These are phyloP conservation scores for Aphrocallistes beatrix DNA, from an alignment of 37 sponge, comb jelly and placozoan species.

Conservation along the genomic window DNA sequence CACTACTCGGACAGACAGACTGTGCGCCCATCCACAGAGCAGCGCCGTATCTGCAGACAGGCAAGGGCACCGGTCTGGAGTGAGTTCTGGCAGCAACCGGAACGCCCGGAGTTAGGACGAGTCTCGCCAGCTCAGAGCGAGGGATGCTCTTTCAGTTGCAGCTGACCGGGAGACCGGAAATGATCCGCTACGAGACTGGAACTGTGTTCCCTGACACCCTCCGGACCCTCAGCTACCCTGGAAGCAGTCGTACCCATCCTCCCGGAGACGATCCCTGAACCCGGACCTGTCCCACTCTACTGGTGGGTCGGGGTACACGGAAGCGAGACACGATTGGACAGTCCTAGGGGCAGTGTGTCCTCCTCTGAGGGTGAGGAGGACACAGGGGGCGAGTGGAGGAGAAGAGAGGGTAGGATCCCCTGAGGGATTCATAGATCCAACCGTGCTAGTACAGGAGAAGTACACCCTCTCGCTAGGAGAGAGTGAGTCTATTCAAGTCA, in stretches of 20 bases:
- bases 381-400: too few relatives aligned
- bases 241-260: conserved; percentile 25
- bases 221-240: conserved; percentile 27
- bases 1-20: conserved; percentile 52
- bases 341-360: background rate
- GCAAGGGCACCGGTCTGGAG: too few relatives aligned
- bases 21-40: conserved; percentile 51
- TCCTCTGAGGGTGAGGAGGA: conserved; percentile 22
- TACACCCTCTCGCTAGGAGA: background rate
- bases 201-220: background rate
- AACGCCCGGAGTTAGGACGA: conserved; percentile 54
- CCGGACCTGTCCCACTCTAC: background rate
- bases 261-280: conserved; percentile 23
- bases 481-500: conserved; percentile 26
- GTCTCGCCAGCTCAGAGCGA: conserved; percentile 50
- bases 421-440: too few relatives aligned
- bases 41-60: conserved; percentile 57
- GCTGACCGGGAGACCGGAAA: conserved; percentile 34
- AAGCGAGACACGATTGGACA: background rate
- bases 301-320: background rate
- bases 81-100: conserved; percentile 82
- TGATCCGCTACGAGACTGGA: conserved; percentile 40
- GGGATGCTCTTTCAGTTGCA: conserved; percentile 49
- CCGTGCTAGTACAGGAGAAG: background rate
- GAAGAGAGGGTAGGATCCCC: too few relatives aligned